phyloP scores from a whole-genome alignment of 1,140 invertebrate species.

The Phymorhynchus buccinoides region DNA sequence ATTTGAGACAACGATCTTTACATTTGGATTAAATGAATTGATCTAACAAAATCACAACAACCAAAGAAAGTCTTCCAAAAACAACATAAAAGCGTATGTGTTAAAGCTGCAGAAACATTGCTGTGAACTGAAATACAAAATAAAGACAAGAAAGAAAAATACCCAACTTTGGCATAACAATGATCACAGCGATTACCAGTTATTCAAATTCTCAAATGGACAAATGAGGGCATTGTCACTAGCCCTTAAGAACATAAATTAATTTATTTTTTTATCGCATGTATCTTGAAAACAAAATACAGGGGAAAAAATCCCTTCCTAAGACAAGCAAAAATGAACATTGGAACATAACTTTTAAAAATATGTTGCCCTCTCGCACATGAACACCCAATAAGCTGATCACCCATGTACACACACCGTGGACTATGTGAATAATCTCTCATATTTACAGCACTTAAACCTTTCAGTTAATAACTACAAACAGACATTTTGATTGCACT shows the following conservation, averaged over 20 bases:
- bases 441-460: too few species aligned
- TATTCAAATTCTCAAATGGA: neutral
- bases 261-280: too few species aligned
- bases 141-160: too few species aligned
- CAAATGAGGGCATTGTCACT: neutral
- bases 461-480: neutral
- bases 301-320: too few species aligned
- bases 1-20: too few species aligned
- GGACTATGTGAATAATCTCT: neutral
- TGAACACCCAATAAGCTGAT: neutral
- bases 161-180: neutral
- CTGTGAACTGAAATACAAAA: neutral
- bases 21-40: too few species aligned
- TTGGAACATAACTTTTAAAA: neutral
- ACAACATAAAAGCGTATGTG: neutral
- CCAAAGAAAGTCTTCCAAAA: neutral
- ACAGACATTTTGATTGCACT: neutral
- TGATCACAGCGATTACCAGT: neutral
- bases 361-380: constrained; percentile 2
- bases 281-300: too few species aligned
- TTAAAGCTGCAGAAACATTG: neutral
- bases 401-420: neutral
- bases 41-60: neutral
- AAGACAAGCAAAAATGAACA: neutral
- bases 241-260: too few species aligned